Percentiles rank a stretch among this genome's conserved stretches.
Conservation (phyloP, 2,113 vertebrate genomes). For the Ailuropoda melanoleuca region DNA sequence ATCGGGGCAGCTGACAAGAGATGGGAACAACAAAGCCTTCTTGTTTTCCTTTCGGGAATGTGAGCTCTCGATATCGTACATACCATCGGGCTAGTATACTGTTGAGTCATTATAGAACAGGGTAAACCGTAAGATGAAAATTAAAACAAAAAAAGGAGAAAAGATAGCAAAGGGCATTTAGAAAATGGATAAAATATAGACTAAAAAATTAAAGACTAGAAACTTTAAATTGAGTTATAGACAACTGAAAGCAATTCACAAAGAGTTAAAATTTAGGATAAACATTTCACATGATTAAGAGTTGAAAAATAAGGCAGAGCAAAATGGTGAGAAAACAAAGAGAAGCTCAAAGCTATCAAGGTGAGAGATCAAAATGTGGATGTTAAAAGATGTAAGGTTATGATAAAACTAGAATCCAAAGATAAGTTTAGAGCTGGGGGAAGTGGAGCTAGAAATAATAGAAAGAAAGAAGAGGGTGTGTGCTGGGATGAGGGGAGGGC, state of each 20-base stretch:
- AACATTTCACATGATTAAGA: not conserved
- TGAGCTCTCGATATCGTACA: rapidly evolving
- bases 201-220: not conserved
- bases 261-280: not conserved
- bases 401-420: not conserved
- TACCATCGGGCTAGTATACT: too few relatives aligned
- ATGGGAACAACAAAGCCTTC: not conserved
- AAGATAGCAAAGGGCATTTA: not conserved
- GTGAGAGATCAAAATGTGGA: constrained; percentile 27
- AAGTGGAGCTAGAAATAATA: not conserved
- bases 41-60: not conserved
- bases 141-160: not conserved
- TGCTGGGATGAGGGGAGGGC: not conserved
- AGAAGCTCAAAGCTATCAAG: not conserved
- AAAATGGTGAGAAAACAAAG: not conserved
- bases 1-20: not conserved
- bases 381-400: not conserved
- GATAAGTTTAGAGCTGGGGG: not conserved
- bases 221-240: not conserved
- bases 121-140: not conserved
- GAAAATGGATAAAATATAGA: not conserved
- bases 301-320: not conserved
- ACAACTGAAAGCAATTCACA: not conserved
- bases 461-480: not conserved
- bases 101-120: not conserved